Percentiles rank a stretch among this genome's conserved stretches.
These are phyloP conservation scores for Melanotaenia trifasciata DNA, from an alignment of 2,797 vertebrate species.

Conservation along the genomic window DNA sequence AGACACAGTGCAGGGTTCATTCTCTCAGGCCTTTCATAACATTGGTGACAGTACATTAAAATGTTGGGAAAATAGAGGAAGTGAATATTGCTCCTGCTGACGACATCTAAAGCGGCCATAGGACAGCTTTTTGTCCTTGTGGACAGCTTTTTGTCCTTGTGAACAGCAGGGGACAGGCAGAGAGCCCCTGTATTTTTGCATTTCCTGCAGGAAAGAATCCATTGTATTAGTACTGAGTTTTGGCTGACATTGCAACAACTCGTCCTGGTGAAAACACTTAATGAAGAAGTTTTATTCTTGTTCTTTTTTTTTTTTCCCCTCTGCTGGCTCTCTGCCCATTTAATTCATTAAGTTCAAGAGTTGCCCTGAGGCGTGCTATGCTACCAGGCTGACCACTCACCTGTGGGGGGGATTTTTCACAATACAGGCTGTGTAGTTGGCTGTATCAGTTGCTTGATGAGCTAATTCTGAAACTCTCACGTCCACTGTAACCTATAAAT, in stretches of 20 bases:
- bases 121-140: constrained; percentile 51
- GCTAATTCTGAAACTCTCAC: constrained; percentile 27
- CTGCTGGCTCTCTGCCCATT: constrained; percentile 62
- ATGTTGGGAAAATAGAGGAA: constrained; percentile 33
- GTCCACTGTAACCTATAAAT: constrained; percentile 4
- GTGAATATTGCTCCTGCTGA: constrained; percentile 41
- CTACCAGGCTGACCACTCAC: constrained; percentile 42
- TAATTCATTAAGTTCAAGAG: constrained; percentile 74
- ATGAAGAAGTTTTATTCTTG: constrained; percentile 24
- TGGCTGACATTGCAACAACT: constrained; percentile 65
- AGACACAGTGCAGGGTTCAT: constrained; percentile 39
- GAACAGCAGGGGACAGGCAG: constrained; percentile 15
- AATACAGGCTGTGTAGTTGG: constrained; percentile 28
- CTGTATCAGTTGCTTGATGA: constrained; percentile 13
- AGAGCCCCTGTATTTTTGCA: constrained; percentile 24
- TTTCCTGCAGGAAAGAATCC: constrained; percentile 56
- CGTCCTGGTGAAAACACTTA: constrained; percentile 39
- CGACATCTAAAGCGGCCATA: constrained; percentile 39
- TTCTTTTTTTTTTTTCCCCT: neutral
- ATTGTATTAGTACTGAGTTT: constrained; percentile 45
- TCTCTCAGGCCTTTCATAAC: constrained; percentile 27
- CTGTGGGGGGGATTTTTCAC: constrained; percentile 31
- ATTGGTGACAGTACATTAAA: constrained; percentile 11
- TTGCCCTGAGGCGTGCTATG: constrained; percentile 18
- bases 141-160: constrained; percentile 50